phyloP scores from a whole-genome alignment of 2,888 invertebrate genomes.

The Himalopsyche japonica region DNA sequence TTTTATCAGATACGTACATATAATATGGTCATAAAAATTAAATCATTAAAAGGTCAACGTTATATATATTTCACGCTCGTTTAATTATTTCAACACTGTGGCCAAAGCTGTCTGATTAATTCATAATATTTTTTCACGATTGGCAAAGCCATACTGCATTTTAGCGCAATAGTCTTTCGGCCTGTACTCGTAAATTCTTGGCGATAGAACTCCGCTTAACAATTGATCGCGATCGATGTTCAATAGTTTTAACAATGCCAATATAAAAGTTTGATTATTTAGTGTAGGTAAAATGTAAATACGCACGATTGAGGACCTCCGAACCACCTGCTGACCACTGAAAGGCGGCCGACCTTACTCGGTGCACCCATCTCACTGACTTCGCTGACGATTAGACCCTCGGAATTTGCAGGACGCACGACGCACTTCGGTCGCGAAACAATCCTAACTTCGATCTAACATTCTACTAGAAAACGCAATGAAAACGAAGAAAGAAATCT shows the following conservation, averaged over 20 bases:
- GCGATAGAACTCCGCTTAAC: not conserved
- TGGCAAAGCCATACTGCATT: not conserved
- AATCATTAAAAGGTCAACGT: not conserved
- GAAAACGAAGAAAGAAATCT: not conserved
- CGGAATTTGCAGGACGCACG: not conserved
- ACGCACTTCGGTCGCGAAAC: not conserved
- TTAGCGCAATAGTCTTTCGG: not conserved
- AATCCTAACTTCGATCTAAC: not conserved
- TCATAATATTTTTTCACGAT: not conserved
- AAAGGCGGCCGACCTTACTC: slow-evolving; percentile 57
- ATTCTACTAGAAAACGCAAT: not conserved
- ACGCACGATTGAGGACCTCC: slow-evolving; percentile 53
- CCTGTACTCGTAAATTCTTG: not conserved
- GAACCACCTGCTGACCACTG: slow-evolving; percentile 59
- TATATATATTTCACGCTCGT: not conserved
- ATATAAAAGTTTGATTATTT: not conserved
- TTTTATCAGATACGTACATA: not conserved
- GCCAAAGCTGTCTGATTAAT: not conserved
- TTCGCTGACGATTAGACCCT: not conserved
- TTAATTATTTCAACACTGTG: not conserved
- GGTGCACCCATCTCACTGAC: slow-evolving; percentile 56
- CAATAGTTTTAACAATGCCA: not conserved
- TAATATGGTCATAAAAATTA: not conserved
- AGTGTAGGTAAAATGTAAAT: not conserved
- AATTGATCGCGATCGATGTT: not conserved